Evolutionary conservation across 2,113 vertebrate genomes (phyloP), one percentile per base, ranked within the genome.

Genomic region (Rhinogobius similis): DNA sequence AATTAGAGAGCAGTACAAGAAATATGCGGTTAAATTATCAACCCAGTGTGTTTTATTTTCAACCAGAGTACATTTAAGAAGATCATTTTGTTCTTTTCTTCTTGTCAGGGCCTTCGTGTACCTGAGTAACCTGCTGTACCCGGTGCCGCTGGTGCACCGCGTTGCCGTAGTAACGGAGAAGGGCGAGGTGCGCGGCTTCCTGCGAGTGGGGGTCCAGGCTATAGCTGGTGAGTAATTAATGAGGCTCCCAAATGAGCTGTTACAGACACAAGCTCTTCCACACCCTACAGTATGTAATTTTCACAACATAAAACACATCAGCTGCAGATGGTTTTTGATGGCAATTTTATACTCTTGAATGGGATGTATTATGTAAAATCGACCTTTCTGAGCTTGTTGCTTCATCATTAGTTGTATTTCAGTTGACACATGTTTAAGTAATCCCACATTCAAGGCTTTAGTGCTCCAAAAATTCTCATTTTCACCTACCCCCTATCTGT

Each of bases 161-260:
- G 96, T 96, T 72, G 98, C 98, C 68, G 89, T 99, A 62, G 97
- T 99, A 79, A 99, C 97, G 0, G 98, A 99, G 93, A 99, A 99
- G 61, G 98, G 98, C 0, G 97, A 98, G 4, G 97, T 99, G 12
- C 93, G 95, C 21, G 98, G 98, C 26, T 98, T 98, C 82, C 93
- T 99, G 83, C 96, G 97, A 0, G 97, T 99, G 29, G 98, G 96
- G 0, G 97, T 99, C 43, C 98, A 99, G 86, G 96, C 97, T 71
- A 98, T 99, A 75, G 96, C 97, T 89, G 98, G 98, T 99, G 78
- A 92, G 92, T 86, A 68, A 76, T 80, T 79, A 81, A 85, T 72
- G 59, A 78, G 61, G n/a, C 36, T 76, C 43, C 70, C 48, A 73
- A 79, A 72, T 75, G 58, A 74, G 52, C 38, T 27, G n/a, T 12